Evolutionary conservation across 2,888 invertebrate genomes (phyloP).

Genomic region (Noctua comes): DNA sequence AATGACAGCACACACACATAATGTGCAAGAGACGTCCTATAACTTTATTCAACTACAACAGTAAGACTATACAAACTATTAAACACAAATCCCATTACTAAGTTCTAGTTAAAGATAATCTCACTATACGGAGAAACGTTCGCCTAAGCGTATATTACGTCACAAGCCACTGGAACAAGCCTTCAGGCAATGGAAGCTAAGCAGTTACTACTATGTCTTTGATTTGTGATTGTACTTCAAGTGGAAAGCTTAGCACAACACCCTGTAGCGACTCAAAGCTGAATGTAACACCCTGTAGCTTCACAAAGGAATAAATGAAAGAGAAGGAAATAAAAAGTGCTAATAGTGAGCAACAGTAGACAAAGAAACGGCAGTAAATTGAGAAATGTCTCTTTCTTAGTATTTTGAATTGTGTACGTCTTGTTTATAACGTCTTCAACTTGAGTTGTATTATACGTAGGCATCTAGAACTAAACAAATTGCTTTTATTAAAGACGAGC

Average conservation of each 20-base stretch:
- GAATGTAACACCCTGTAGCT: slow-evolving; percentile 6
- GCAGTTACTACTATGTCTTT: slow-evolving; percentile 31
- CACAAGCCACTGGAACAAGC: slow-evolving; percentile 21
- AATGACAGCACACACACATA: neutral
- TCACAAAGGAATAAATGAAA: slow-evolving; percentile 29
- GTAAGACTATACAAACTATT: neutral
- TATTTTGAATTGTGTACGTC: neutral
- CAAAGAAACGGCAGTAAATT: slow-evolving; percentile 8
- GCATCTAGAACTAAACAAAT: neutral
- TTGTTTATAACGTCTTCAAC: neutral
- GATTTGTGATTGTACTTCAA: slow-evolving; percentile 51
- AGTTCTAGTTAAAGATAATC: slow-evolving; percentile 27
- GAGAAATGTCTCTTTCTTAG: slow-evolving; percentile 11
- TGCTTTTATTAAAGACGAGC: neutral
- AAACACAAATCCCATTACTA: slow-evolving; percentile 21
- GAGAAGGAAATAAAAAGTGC: slow-evolving; percentile 27
- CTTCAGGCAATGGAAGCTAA: slow-evolving; percentile 24
- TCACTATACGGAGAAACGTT: slow-evolving; percentile 8
- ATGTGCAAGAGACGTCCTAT: neutral
- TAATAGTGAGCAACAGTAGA: slow-evolving; percentile 19
- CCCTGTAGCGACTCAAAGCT: slow-evolving; percentile 16
- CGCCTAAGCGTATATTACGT: slow-evolving; percentile 24
- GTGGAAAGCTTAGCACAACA: slow-evolving; percentile 34
- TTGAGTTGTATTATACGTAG: neutral
- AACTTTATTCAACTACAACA: neutral